A percentile compares a stretch with the other conserved stretches of the same genome.
Conservation (phyloP, 37 sponge, comb jelly and placozoan genomes). For the Spongia lamella region DNA sequence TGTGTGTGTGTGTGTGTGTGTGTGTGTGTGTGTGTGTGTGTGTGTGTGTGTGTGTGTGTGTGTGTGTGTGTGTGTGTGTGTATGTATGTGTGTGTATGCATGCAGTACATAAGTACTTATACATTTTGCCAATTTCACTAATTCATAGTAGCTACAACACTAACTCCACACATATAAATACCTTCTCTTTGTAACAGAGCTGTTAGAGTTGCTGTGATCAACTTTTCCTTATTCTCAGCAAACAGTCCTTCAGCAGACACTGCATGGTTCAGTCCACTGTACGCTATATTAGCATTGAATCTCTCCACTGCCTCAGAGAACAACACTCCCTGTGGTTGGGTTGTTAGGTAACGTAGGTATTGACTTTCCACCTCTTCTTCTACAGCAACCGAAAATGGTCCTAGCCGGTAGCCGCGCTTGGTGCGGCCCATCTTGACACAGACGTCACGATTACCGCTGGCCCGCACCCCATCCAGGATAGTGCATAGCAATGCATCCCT, state of each 20-base stretch:
- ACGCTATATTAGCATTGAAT: conserved; percentile 94
- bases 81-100: no score
- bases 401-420: conserved; percentile 79
- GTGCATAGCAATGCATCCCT: conserved; percentile 96
- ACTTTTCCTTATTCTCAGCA: conserved; percentile 97
- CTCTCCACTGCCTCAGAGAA: conserved; percentile 76
- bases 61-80: no score
- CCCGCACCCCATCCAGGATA: conserved; percentile 96
- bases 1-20: conserved; percentile 7
- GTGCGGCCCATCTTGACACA: conserved; percentile 94
- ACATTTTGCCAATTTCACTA: no score
- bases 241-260: conserved; percentile 87
- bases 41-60: no score
- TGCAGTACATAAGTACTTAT: no score
- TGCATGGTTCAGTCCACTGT: conserved; percentile 96
- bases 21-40: conserved; percentile 2
- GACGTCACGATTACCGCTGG: conserved; percentile 92
- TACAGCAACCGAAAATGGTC: conserved; percentile 80
- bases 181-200: conserved; percentile 80
- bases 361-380: conserved; percentile 97
- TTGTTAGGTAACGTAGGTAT: conserved; percentile 78
- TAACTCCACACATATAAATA: conserved; percentile 14
- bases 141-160: no score
- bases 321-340: conserved; percentile 53
- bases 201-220: conserved; percentile 80